These are phyloP conservation scores for Orientallactaga bullata DNA, from an alignment of 2,113 vertebrate species.

Conservation along the genomic window DNA sequence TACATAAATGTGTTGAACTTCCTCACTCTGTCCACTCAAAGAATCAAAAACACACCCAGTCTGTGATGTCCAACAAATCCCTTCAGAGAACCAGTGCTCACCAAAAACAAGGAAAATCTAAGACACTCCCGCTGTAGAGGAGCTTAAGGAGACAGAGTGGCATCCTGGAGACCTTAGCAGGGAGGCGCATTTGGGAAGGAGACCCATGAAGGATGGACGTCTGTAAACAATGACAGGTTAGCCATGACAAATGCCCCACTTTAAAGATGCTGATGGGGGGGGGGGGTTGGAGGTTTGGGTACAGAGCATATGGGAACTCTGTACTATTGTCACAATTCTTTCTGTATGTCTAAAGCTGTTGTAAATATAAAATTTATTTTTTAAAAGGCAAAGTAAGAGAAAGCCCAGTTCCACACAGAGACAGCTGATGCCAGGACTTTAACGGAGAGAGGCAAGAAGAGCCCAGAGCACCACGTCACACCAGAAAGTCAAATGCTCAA, in stretches of 20 bases:
- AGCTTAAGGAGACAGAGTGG: fast-evolving
- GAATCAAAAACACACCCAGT: too few species aligned
- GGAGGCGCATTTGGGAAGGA: not conserved
- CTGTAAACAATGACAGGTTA: too few species aligned
- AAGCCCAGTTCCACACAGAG: not conserved
- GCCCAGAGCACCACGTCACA: not conserved
- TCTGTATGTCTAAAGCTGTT: not conserved
- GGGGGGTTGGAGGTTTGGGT: too few species aligned
- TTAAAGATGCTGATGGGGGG: too few species aligned
- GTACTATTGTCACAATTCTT: too few species aligned
- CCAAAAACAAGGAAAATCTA: not conserved
- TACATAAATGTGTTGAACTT: fast-evolving
- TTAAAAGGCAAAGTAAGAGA: not conserved
- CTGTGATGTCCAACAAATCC: not conserved
- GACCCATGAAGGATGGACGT: not conserved
- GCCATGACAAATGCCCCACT: not conserved
- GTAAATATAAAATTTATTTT: not conserved
- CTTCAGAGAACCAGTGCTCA: not conserved
- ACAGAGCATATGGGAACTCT: not conserved
- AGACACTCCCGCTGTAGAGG: not conserved
- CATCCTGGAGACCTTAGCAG: too few species aligned
- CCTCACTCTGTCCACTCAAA: not conserved
- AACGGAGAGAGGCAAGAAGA: not conserved
- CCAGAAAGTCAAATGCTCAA: not conserved
- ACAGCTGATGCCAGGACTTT: fast-evolving